Base-by-base conservation (phyloP, 2,888 invertebrate genomes). In the Rhogogaster chlorosoma region DNA sequence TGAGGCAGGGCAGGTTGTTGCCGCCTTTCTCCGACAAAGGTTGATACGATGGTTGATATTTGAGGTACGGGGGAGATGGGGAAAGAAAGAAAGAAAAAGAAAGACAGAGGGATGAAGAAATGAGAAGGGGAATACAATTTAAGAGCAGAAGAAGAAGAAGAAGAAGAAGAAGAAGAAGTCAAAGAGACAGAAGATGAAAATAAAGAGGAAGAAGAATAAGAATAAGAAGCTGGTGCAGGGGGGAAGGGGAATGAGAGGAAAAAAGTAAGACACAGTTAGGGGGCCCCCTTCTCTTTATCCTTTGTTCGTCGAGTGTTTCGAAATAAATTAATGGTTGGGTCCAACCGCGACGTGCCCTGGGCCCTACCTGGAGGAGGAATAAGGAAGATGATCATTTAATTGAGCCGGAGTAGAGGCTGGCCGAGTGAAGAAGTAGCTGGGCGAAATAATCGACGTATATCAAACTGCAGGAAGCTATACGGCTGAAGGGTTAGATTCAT, bases 281-380 rank as follows among this genome's bases (percentile, higher is more conserved):
- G 90, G 90, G 89, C 90, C 49, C 49, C 18, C 49, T 45, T 45
- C 53, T 53, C 32, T 7, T 67, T 12, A 26, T 67, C 67, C 92
- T 92, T 92, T 92, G 92, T 92, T 92, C 91, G 89, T 90, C 87
- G 89, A 80, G 80, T 91, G 90, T 91, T 91, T 91, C 90, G 89
- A 90, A 92, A 92, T 92, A 90, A 92, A 92, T 92, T 92, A 91
- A 92, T 92, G 91, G 90, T 89, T 88, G 88, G 88, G 80, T 89
- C 89, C 89, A 89, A 89, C 88, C 85, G 85, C 87, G 84, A 85
- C 53, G 22, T 83, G 53, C 67, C 84, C 73, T 36, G 67, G 73
- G 10, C 38, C 88, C 87, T 87, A 87, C 10, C 61, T 10, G 87
- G 86, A 89, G 88, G 87, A 89, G 53, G 53, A 53, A 53, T 53